Base-by-base conservation (phyloP, 1,140 invertebrate species). In the Plectrocnemia conspersa region DNA sequence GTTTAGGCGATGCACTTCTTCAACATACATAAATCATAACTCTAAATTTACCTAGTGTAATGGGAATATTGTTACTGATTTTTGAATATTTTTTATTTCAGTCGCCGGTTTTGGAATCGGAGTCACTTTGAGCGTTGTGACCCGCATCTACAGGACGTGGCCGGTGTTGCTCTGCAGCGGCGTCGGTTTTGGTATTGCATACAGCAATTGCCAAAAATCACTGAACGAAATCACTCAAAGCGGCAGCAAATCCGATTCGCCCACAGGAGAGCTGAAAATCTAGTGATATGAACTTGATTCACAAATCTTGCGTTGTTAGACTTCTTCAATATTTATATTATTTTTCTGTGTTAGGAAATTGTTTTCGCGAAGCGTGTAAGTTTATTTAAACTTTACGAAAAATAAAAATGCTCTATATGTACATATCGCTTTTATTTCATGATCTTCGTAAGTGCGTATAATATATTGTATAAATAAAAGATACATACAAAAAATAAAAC, bases 171-270 rank as follows among this genome's bases (percentile, higher is more conserved):
- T 80, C 22, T 85, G 85, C 18, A 77, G 79, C 57, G 85, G 85
- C 24, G 83, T 88, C 68, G 86, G 86, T 15, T 69, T 88, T 62
- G 86, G 87, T 38, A 75, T 85, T 65, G 86, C 86, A 50, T 88
- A 88, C 74, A 79, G 81, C 49, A 85, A 85, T 68, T 89, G 87
- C 71, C 81, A 88, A 73, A 77, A 79, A 62, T 77, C 81, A 32
- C 63, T 86, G 27, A 84, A 83, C 53, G 47, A 58, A 46, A 23
- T 61, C 9, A 27, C 23, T 16, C 22, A 56, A 46, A 54, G 56
- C 16, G 32, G 33, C 40, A 35, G 57, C 42, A 61, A 50, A 15
- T 42, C 6, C 7, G 54, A 53, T 55, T 44, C 58, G 10, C 38
- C 23, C 13, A 52, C 58, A 1, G 58, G 52, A n/a, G 54, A 60